Evolutionary conservation across 2,113 vertebrate genomes (phyloP).

Genomic region (Austrofundulus limnaeus): DNA sequence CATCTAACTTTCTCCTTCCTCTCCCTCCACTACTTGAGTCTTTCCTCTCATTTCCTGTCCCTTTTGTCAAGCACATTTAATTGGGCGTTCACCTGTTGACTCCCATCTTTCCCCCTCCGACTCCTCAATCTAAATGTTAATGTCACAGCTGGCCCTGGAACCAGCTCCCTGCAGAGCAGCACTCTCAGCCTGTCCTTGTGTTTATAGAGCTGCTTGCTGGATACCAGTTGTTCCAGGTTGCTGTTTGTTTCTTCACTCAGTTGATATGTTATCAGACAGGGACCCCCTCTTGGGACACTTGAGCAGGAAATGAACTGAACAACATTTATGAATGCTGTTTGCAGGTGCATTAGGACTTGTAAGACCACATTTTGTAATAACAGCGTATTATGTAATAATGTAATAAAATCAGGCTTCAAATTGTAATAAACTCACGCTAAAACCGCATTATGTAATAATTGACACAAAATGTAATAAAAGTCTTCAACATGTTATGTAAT

Average conservation of each 20-base stretch:
- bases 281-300: constrained; percentile 5
- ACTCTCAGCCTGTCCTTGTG: constrained; percentile 11
- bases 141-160: constrained; percentile 36
- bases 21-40: constrained; percentile 22
- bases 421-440: too few species aligned
- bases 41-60: constrained; percentile 47
- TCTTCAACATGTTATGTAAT: too few species aligned
- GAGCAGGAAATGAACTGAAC: constrained; percentile 9
- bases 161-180: not conserved
- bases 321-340: constrained; percentile 6
- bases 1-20: constrained; percentile 20
- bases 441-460: too few species aligned
- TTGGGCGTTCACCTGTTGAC: constrained; percentile 63
- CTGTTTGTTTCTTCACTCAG: constrained; percentile 28
- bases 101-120: constrained; percentile 20
- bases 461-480: too few species aligned
- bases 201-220: constrained; percentile 24
- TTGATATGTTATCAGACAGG: constrained; percentile 22
- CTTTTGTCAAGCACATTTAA: constrained; percentile 39
- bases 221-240: constrained; percentile 21
- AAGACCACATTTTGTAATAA: too few species aligned
- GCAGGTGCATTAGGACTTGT: not conserved
- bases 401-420: too few species aligned
- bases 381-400: too few species aligned
- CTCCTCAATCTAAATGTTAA: constrained; percentile 75